A percentile compares a stretch with the other conserved stretches of the same genome.
Conservation (phyloP, 2,113 vertebrate genomes). For the Paramormyrops kingsleyae region DNA sequence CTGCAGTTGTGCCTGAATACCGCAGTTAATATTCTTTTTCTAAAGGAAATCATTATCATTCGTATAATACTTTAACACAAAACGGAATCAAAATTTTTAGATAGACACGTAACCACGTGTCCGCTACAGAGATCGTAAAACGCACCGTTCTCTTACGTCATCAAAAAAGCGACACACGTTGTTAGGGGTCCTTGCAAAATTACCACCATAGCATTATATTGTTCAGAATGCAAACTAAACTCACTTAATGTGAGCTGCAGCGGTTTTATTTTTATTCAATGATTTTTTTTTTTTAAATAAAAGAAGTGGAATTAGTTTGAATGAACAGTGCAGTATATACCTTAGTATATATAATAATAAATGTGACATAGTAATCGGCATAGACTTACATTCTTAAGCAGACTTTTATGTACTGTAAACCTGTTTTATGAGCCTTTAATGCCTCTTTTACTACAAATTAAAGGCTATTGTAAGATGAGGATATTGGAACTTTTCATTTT, state of each 20-base stretch:
- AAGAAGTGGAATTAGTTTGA: background rate
- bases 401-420: background rate
- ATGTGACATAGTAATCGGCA: background rate
- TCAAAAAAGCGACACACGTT: constrained; percentile 9
- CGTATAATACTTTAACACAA: background rate
- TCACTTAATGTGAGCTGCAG: background rate
- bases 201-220: background rate
- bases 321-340: background rate
- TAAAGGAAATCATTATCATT: constrained; percentile 47
- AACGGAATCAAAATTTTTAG: background rate
- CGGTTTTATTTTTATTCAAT: background rate
- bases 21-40: constrained; percentile 29
- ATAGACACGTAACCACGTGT: background rate
- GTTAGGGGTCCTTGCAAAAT: background rate
- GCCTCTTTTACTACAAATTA: background rate
- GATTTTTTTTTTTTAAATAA: background rate
- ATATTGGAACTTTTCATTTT: background rate
- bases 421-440: background rate
- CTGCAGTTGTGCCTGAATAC: constrained; percentile 41
- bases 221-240: background rate
- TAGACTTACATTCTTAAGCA: background rate
- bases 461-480: background rate
- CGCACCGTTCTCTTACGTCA: constrained; percentile 39
- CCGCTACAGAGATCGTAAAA: background rate
- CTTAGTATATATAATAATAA: background rate